Evolutionary conservation across 2,797 vertebrate species (phyloP), one percentile per base, ranked within the genome.

Genomic region (Cryptoprocta ferox): DNA sequence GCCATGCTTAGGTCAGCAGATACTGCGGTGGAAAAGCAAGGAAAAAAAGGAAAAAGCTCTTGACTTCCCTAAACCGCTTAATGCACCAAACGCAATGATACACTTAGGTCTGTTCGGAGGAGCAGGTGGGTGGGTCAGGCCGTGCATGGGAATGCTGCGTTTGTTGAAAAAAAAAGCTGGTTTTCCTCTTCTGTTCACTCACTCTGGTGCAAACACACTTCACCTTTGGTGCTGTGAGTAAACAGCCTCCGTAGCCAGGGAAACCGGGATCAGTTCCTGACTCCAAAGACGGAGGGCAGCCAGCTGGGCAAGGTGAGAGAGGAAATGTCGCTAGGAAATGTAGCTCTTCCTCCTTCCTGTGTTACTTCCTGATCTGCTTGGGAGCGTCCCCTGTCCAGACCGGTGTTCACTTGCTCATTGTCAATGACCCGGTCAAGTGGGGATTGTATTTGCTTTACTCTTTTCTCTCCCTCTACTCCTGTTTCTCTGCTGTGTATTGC

Each of bases 1-100:
- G 89, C 76, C 15, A 37, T 3, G n/a, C 85, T 80, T 59, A 66
- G 84, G 76, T 92, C 80, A 81, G 80, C 82, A 91, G 92, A 78
- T 50, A 53, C 1, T 26, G 28, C 66, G 56, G 21, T 61, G 21
- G 37, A 65, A 66, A 65, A 45, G 3, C 2, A 63, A 83, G 28
- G 15, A 15, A 7, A 0, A 12, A 59, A 13, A 21, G 28, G 13
- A 28, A 68, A 85, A 50, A 21, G 26, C 65, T 63, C 65, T 91
- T 42, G 78, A 70, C 78, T 79, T 78, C 14, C 18, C 45, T 50
- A 65, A 76, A 39, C 8, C 45, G 68, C 32, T 84, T 66, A 32
- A 28, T 30, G 63, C n/a, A 11, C 37, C 30, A 32, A n/a, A 24
- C 16, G 14, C 8, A 24, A 39, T 13, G 42, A 16, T 16, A 2